Evolutionary conservation across 2,113 vertebrate species (phyloP).

Genomic region (Monarcha castaneiventris): DNA sequence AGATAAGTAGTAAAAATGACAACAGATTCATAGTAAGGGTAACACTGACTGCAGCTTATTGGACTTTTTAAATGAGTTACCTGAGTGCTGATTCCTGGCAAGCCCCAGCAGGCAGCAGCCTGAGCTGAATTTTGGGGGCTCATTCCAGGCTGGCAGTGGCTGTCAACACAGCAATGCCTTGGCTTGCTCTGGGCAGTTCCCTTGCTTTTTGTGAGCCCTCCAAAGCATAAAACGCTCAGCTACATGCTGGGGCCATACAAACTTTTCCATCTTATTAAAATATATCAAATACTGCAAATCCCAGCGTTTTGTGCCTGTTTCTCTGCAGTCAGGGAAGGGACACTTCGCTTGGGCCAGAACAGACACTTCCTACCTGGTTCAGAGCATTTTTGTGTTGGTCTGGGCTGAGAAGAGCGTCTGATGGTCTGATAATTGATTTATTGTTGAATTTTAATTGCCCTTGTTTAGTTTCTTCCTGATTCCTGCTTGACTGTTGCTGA

Average conservation of each 20-base stretch:
- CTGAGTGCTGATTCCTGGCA: slow-evolving; percentile 2
- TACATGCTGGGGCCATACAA: not conserved
- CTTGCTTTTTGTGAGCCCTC: not conserved
- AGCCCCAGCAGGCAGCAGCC: not conserved
- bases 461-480: not conserved
- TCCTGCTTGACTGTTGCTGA: not conserved
- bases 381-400: not conserved
- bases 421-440: not conserved
- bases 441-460: not conserved
- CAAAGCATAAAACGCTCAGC: not conserved
- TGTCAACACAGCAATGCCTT: not conserved
- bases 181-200: not conserved
- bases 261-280: not conserved
- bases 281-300: not conserved
- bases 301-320: not conserved
- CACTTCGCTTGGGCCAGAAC: accelerated
- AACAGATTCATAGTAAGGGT: not conserved
- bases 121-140: not conserved
- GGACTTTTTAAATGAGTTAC: not conserved
- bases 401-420: not conserved
- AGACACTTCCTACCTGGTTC: not conserved
- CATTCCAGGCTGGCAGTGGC: not conserved
- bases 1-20: not conserved
- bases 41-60: slow-evolving; percentile 26
- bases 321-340: not conserved